Conservation (phyloP, 2,888 invertebrate genomes). For the Sesia bembeciformis region DNA sequence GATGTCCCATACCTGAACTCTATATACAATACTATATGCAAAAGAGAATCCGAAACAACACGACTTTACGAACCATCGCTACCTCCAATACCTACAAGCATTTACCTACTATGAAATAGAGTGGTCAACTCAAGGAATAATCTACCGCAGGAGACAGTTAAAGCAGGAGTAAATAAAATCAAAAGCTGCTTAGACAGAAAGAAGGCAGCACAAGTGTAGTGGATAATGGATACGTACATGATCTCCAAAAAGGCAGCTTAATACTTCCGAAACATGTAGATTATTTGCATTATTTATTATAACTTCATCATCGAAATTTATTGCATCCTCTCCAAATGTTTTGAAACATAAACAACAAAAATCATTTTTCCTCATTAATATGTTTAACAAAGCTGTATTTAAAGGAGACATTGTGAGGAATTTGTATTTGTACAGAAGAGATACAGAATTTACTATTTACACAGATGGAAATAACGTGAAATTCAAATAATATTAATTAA, state of each 20-base stretch:
- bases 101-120: no score
- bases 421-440: no score
- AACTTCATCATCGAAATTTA: constrained; percentile 1
- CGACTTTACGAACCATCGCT: no score
- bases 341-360: constrained; percentile 7
- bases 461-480: neutral
- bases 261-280: constrained; percentile 3
- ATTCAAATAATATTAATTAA: neutral
- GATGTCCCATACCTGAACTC: no score
- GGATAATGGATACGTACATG: neutral
- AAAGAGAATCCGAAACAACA: no score
- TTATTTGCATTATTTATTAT: constrained; percentile 3
- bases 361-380: constrained; percentile 1
- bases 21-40: no score
- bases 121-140: no score
- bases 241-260: constrained; percentile 3
- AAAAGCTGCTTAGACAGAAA: neutral
- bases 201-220: neutral
- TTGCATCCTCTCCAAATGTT: neutral
- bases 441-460: neutral
- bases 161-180: no score
- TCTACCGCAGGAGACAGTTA: no score
- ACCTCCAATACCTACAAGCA: no score
- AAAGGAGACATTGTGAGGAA: neutral
- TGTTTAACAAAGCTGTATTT: constrained; percentile 1